Percentiles rank a stretch among this genome's conserved stretches.
Evolutionary conservation across 2,888 invertebrate genomes (phyloP).

Genomic region (Yponomeuta plumbellus): DNA sequence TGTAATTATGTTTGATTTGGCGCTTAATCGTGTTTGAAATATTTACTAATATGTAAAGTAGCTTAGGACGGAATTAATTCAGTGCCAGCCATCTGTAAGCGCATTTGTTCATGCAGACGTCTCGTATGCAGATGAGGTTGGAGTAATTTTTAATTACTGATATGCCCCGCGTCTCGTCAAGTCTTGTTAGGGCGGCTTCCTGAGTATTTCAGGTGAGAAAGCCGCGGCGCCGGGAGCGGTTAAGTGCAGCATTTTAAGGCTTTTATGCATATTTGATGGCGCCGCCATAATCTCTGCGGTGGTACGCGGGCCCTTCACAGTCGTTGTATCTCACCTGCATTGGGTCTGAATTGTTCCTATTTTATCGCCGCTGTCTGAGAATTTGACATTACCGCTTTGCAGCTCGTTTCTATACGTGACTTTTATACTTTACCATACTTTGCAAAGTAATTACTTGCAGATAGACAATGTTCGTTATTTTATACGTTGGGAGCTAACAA

Average conservation of each 20-base stretch:
- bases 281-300: conserved; percentile 71
- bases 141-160: conserved; percentile 72
- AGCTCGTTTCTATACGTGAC: not conserved
- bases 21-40: conserved; percentile 9
- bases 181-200: conserved; percentile 24
- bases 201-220: conserved; percentile 53
- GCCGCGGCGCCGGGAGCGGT: conserved; percentile 60
- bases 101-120: conserved; percentile 26
- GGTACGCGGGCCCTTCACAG: conserved; percentile 33
- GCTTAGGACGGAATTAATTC: conserved; percentile 7
- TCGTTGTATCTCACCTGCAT: conserved; percentile 41
- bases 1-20: conserved; percentile 9
- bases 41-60: conserved; percentile 9
- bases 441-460: too few relatives aligned
- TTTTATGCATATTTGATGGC: conserved; percentile 77
- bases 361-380: conserved; percentile 25
- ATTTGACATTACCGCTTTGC: not conserved
- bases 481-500: too few relatives aligned
- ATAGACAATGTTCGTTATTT: too few relatives aligned
- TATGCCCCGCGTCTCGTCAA: conserved; percentile 67
- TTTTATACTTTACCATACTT: not conserved
- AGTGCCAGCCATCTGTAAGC: conserved; percentile 14
- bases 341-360: conserved; percentile 50
- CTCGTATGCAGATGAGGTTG: conserved; percentile 54
- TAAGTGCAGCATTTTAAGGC: conserved; percentile 76